Evolutionary conservation across 1,140 invertebrate species (phyloP).

Genomic region (Lysiphlebus fabarum): DNA sequence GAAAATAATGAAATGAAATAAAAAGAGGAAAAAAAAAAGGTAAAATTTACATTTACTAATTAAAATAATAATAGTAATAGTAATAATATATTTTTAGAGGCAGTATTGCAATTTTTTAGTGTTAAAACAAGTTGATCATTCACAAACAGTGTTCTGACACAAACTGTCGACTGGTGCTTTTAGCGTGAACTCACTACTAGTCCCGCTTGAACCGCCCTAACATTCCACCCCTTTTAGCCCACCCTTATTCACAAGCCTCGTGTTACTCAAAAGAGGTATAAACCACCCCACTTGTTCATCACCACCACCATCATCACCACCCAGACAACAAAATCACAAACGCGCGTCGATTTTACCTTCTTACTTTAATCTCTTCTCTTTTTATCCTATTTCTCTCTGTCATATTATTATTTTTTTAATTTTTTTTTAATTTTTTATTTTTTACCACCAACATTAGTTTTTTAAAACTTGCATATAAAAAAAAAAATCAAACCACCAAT

Average conservation of each 20-base stretch:
- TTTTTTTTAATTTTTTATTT: no score
- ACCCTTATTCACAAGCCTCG: background rate
- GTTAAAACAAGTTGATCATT: slow-evolving; percentile 28
- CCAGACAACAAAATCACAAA: background rate
- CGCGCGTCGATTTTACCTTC: slow-evolving; percentile 24
- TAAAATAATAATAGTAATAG: no score
- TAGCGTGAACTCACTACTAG: slow-evolving; percentile 32
- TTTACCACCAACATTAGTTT: no score
- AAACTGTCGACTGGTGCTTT: slow-evolving; percentile 24
- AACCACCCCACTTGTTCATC: background rate
- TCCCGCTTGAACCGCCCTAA: slow-evolving; percentile 41
- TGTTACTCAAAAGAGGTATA: background rate
- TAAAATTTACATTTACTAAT: no score
- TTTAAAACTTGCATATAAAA: no score
- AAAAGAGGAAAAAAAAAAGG: no score
- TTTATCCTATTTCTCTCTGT: no score
- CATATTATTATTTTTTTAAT: no score
- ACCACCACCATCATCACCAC: slow-evolving; percentile 5
- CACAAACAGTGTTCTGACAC: slow-evolving; percentile 29
- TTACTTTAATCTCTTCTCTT: no score
- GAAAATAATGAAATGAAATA: no score
- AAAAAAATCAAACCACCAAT: no score
- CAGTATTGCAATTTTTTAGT: slow-evolving; percentile 12
- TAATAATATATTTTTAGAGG: no score
- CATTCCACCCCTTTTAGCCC: slow-evolving; percentile 32